Conservation (phyloP, 1,140 invertebrate species). For the Caenorhabditis remanei region DNA sequence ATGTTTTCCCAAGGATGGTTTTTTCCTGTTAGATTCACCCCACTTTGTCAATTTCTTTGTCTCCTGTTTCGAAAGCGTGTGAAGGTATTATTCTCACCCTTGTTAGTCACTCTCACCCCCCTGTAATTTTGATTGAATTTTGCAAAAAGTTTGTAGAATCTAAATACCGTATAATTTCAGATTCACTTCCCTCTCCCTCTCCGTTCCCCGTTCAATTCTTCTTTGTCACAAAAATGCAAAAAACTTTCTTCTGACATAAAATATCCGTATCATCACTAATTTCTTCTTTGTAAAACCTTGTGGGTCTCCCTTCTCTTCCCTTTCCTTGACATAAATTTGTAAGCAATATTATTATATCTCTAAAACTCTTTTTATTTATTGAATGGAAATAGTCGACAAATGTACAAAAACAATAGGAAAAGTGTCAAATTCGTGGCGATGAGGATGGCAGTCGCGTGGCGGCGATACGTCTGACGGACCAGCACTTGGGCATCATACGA, state of each 20-base stretch:
- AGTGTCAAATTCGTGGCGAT: conserved; percentile 48
- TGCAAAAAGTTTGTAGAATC: not conserved
- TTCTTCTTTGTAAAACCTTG: not conserved
- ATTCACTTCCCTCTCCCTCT: not conserved
- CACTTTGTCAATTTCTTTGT: not conserved
- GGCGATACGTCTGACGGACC: conserved; percentile 39
- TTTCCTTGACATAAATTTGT: conserved; percentile 46
- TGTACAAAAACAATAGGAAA: conserved; percentile 36
- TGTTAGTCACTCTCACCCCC: not conserved
- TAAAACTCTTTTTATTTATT: not conserved
- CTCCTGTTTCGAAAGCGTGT: conserved; percentile 27
- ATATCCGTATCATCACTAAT: not conserved
- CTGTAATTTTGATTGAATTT: not conserved
- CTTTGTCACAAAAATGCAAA: conserved; percentile 12
- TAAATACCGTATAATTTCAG: not conserved
- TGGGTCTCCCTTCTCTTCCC: not conserved
- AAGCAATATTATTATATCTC: not conserved
- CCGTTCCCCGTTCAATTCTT: not conserved
- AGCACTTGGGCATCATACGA: conserved; percentile 47
- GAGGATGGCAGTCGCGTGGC: conserved; percentile 37
- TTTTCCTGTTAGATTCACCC: conserved; percentile 17
- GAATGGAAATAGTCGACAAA: conserved; percentile 46
- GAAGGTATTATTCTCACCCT: conserved; percentile 28
- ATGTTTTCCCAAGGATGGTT: not conserved
- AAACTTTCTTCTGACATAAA: not conserved